Base-by-base conservation (phyloP, 2,113 vertebrate genomes). In the Mirza zaza region DNA sequence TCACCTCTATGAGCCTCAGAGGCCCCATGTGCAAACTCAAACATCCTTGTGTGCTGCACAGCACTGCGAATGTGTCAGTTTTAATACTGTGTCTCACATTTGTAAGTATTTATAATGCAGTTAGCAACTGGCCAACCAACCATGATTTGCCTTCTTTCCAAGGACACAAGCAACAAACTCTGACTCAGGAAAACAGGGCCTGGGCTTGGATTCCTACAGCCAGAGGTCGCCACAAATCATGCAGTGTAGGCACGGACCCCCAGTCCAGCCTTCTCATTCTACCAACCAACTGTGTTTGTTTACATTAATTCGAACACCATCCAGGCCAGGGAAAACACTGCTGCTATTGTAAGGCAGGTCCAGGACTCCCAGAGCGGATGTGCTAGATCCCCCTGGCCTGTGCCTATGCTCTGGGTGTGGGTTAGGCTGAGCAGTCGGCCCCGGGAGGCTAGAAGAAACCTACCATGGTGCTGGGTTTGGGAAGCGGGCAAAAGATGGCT, bases 281-380 rank as follows among this genome's bases (percentile, higher is more conserved):
- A 68, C 75, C 77, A 81, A 89, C 67, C 50, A 90, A 75, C 50
- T 63, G 3, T 61, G 34, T 87, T 95, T 68, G 52, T n/a, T 93
- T 71, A 90, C 70, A 45, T 94, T 92, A 36, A 91, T 87, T 81
- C 86, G 75, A 91, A 91, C 29, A 48, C 67, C 79, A 42, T 36
- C 34, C 57, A 59, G 89, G 73, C 42, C 76, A 90, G 68, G 65
- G 68, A 12, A 87, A 61, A 95, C 82, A 97, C 36, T 83, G 57
- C 79, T n/a, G 29, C 68, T 91, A 52, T 76, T 93, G 45, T 91
- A 89, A 85, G 18, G 25, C 34, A 63, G 45, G 68, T 55, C 71
- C 6, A 39, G 25, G 82, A 25, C 55, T 80, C 61, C n/a, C 48
- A 39, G 61, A 70, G 32, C 32, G n/a, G 36, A 77, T 13, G 57